These are phyloP conservation scores for Syngnathoides biaculeatus DNA, from an alignment of 2,113 vertebrate species.

Conservation along the genomic window DNA sequence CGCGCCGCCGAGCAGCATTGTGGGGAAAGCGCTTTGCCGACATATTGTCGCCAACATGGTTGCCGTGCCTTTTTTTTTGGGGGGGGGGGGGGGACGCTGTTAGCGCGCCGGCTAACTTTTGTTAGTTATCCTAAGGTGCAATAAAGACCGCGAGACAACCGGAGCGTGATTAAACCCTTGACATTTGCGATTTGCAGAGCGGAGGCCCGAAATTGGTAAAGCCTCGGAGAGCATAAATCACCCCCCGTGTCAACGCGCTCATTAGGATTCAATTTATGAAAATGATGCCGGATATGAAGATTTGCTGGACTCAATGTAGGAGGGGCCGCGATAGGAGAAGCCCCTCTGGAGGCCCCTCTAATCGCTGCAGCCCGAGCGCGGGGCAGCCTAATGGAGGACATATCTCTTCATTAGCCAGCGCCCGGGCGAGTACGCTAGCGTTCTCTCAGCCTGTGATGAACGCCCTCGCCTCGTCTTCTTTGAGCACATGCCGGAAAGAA, in stretches of 20 bases:
- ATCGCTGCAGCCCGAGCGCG: conserved; percentile 67
- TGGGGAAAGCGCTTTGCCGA: conserved; percentile 44
- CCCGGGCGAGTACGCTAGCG: conserved; percentile 53
- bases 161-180: conserved; percentile 67
- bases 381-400: conserved; percentile 67
- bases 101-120: conserved; percentile 55
- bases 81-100: conserved; percentile 69
- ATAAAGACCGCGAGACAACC: conserved; percentile 49
- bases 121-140: conserved; percentile 54
- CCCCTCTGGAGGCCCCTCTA: conserved; percentile 67
- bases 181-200: conserved; percentile 66
- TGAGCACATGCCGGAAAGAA: conserved; percentile 38
- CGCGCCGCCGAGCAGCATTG: conserved; percentile 38
- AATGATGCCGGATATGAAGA: conserved; percentile 71
- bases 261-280: conserved; percentile 75
- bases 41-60: conserved; percentile 61
- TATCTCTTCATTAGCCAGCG: conserved; percentile 74
- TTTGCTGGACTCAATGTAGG: conserved; percentile 68
- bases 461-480: conserved; percentile 49
- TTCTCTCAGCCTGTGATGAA: conserved; percentile 65
- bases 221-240: conserved; percentile 71
- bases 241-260: conserved; percentile 68
- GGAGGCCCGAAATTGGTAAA: conserved; percentile 59
- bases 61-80: conserved; percentile 49
- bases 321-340: conserved; percentile 57